phyloP scores from a whole-genome alignment of 2,113 vertebrate genomes.

The Cebus imitator region DNA sequence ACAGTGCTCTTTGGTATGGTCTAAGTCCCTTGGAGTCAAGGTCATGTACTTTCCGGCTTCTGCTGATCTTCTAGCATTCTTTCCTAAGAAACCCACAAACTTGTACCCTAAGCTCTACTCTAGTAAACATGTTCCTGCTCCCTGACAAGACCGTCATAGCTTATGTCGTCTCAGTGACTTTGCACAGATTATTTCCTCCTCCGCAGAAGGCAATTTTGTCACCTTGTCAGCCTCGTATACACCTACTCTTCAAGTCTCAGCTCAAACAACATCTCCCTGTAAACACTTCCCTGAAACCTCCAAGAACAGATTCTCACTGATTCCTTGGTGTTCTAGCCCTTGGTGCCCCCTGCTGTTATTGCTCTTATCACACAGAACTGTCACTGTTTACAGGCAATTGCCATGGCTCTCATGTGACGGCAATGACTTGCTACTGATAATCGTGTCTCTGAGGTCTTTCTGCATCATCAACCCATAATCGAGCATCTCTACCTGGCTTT shows the following conservation, averaged over 20 bases:
- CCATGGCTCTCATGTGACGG: neutral
- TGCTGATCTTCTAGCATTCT: neutral
- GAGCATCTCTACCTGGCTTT: neutral
- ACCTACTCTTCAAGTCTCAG: constrained; percentile 42
- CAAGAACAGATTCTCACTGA: constrained; percentile 38
- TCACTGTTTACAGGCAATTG: neutral
- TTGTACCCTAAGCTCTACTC: neutral
- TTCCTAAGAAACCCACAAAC: neutral
- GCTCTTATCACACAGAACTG: neutral
- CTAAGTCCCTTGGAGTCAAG: neutral
- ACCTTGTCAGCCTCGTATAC: constrained; percentile 65
- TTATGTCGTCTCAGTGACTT: constrained; percentile 34
- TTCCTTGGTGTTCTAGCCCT: neutral
- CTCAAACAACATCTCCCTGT: constrained; percentile 43
- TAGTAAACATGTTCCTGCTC: neutral
- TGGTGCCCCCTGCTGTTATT: neutral
- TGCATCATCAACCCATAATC: neutral
- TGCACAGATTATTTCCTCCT: constrained; percentile 50
- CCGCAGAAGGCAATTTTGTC: constrained; percentile 55
- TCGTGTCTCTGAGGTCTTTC: neutral
- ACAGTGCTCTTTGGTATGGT: rapidly evolving
- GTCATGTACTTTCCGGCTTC: neutral
- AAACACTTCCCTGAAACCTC: constrained; percentile 55
- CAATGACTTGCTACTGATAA: neutral
- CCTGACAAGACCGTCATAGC: neutral